These are phyloP conservation scores for Alexandromys fortis DNA, from an alignment of 2,113 vertebrate species.

Conservation along the genomic window DNA sequence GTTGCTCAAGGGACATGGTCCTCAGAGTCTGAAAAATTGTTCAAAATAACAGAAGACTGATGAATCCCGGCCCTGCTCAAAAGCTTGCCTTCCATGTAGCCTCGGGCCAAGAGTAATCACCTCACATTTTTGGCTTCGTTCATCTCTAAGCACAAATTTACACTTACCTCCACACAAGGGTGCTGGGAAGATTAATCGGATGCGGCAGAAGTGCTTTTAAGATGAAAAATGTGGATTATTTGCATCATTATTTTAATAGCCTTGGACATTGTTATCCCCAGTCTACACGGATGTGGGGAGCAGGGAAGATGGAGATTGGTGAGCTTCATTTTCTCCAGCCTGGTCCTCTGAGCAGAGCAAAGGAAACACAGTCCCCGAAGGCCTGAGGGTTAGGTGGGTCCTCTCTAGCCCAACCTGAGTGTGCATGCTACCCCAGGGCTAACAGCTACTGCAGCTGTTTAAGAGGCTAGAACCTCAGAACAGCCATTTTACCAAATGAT, in stretches of 20 bases:
- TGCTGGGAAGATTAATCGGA: slow-evolving; percentile 68
- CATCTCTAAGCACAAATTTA: slow-evolving; percentile 59
- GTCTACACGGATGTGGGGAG: not conserved
- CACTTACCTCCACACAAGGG: slow-evolving; percentile 52
- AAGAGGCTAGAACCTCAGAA: not conserved
- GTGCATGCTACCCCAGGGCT: not conserved
- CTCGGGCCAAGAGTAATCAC: slow-evolving; percentile 68
- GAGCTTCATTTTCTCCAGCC: slow-evolving; percentile 38
- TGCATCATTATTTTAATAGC: slow-evolving; percentile 75
- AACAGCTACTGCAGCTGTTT: too few relatives aligned
- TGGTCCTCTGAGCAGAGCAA: not conserved
- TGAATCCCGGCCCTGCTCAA: slow-evolving; percentile 20
- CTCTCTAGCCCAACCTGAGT: not conserved
- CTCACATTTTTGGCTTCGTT: slow-evolving; percentile 54
- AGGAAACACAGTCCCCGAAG: not conserved
- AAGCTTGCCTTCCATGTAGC: slow-evolving; percentile 45
- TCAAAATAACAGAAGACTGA: slow-evolving; percentile 62
- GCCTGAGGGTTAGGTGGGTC: not conserved
- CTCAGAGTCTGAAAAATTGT: slow-evolving; percentile 11
- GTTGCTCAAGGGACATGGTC: not conserved
- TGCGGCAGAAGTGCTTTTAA: slow-evolving; percentile 67
- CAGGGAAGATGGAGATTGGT: slow-evolving; percentile 33
- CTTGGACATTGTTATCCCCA: slow-evolving; percentile 59
- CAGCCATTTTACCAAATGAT: not conserved
- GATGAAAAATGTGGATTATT: slow-evolving; percentile 75